Base-by-base conservation (phyloP, 2,113 vertebrate genomes). In the Atlantisia rogersi region DNA sequence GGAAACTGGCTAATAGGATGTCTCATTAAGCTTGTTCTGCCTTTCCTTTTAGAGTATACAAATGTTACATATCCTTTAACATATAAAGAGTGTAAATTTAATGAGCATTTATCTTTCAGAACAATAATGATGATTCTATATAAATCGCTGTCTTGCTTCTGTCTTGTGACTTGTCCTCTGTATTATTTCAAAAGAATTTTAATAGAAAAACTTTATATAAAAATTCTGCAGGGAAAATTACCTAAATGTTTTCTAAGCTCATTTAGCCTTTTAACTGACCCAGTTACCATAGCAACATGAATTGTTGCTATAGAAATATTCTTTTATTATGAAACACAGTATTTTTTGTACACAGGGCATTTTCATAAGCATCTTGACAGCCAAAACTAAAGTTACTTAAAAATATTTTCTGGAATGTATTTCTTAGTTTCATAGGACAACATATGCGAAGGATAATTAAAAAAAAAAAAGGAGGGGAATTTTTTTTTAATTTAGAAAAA, bases 251-350 rank as follows among this genome's bases (percentile, higher is more conserved):
- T 83, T 68, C 16, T 59, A 63, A 90, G 18, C 19, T 82, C 37
- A 19, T 80, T 81, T 92, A 68, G 37, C 20, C 40, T 91, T 91
- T 92, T 79, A 42, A 70, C 40, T 70, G 91, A 67, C 21, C 24
- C 31, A 64, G 94, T 95, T 94, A 80, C 90, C 79, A 90, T 94
- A 96, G 94, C 92, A 94, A 94, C 94, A 62, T 79, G 46, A 63
- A 65, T 60, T 64, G 39, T 88, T 29, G 2, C 56, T 88, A 22
- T 48, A 80, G 68, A 52, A 85, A 93, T 94, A 90, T 31, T 86
- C 29, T 94, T 84, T 94, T 77, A 84, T 74, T 94, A 73, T 70
- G 68, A 93, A 95, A 68, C 44, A 73, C 3, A 5, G 6, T 22
- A 14, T 14, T 63, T 77, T 59, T 93, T 52, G 19, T 50, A 44